A percentile compares a stretch with the other conserved stretches of the same genome.
Evolutionary conservation across 2,888 invertebrate genomes (phyloP).

Genomic region (Plebejus anna): DNA sequence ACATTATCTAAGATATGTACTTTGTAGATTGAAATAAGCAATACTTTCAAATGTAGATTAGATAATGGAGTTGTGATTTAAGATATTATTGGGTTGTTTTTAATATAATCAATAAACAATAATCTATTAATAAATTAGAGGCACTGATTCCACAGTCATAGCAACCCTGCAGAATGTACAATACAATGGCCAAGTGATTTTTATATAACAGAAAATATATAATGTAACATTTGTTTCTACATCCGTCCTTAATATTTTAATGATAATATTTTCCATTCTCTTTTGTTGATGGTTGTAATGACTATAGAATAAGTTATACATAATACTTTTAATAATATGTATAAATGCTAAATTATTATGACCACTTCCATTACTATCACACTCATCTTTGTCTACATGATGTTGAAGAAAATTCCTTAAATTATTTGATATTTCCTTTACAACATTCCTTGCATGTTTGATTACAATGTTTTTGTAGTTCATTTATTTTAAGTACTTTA

Average conservation of each 20-base stretch:
- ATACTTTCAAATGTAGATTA: slow-evolving; percentile 15
- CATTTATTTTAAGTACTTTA: background rate
- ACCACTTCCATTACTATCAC: background rate
- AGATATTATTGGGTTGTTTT: background rate
- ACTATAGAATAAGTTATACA: background rate
- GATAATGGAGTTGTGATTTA: slow-evolving; percentile 27
- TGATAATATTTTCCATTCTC: slow-evolving; percentile 1
- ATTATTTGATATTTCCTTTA: background rate
- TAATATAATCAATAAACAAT: slow-evolving; percentile 18
- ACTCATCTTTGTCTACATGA: background rate
- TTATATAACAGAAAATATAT: background rate
- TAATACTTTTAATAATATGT: background rate
- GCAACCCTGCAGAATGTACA: background rate
- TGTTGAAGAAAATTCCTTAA: background rate
- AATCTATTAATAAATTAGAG: background rate
- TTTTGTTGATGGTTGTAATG: slow-evolving; percentile 3
- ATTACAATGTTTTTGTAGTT: slow-evolving; percentile 8
- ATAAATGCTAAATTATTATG: background rate
- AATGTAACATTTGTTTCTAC: background rate
- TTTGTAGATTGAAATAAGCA: background rate
- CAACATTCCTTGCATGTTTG: slow-evolving; percentile 8
- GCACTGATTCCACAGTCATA: background rate
- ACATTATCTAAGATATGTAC: background rate
- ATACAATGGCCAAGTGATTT: background rate
- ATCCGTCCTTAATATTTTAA: slow-evolving; percentile 1